Base-by-base conservation (phyloP, 2,797 vertebrate genomes). In the Podargus strigoides region DNA sequence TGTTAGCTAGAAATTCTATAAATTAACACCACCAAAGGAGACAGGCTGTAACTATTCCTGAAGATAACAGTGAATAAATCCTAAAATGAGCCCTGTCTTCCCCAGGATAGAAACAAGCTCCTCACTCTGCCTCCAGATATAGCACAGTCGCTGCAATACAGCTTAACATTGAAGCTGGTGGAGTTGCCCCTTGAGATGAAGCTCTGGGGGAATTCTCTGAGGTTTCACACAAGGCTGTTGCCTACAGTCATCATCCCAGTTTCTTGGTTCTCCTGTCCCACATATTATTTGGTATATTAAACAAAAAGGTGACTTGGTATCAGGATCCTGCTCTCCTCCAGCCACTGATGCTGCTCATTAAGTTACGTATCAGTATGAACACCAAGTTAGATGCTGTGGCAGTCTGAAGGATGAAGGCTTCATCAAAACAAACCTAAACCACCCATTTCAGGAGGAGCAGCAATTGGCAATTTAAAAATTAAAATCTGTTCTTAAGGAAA, bases 281-380 rank as follows among this genome's bases (percentile, higher is more conserved):
- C 8, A 17, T 1, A 0, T 17, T 36, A 34, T 39, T 39, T 24
- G 22, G 16, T 47, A 23, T 10, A 66, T 44, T 46, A 63, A 83
- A 41, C 30, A 42, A 73, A 58, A 68, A 69, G 47, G 32, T 20
- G 28, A 32, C 32, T 41, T 58, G n/a, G 36, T 26, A 44, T 37
- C 21, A 14, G 22, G 58, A n/a, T 9, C 21, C n/a, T 37, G 56
- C 47, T 52, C 32, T 23, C 21, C 66, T 69, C 27, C 34, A 26
- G 3, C 41, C 56, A 34, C 22, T 4, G 17, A 39, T 18, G 46
- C 41, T 22, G 21, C 7, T 5, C 8, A 17, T 60, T 3, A 30
- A 90, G 26, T 60, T 44, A n/a, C 9, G 0, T 1, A 17, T 19
- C 34, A 13, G 16, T 1, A 8, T 0, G 16, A 74, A 24, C 23